phyloP scores from a whole-genome alignment of 2,113 vertebrate genomes.

The Eolophus roseicapilla region DNA sequence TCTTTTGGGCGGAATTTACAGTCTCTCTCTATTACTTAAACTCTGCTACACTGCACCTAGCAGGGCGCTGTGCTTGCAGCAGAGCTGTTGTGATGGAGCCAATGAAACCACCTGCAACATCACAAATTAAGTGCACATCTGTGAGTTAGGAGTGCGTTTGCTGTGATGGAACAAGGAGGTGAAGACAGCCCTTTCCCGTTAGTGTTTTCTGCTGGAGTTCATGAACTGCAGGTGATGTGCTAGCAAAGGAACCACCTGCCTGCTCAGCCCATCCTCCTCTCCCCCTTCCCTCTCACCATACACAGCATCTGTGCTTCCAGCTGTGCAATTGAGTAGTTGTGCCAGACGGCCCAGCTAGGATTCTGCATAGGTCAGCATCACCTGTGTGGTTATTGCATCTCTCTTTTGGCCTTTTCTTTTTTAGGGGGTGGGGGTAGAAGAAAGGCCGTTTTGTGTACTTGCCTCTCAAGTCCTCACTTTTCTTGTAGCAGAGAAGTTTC shows the following conservation, averaged over 20 bases:
- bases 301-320: neutral
- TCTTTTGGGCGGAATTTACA: neutral
- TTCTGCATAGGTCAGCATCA: neutral
- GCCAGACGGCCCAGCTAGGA: neutral
- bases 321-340: neutral
- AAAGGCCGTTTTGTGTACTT: neutral
- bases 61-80: neutral
- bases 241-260: neutral
- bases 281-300: neutral
- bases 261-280: neutral
- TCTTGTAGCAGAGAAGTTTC: neutral
- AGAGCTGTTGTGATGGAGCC: neutral
- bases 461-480: neutral
- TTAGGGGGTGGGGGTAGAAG: accelerated
- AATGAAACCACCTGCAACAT: neutral
- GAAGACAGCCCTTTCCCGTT: neutral
- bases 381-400: neutral
- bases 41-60: too few relatives aligned
- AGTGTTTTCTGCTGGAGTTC: neutral
- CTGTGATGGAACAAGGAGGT: neutral
- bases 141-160: neutral
- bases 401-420: neutral
- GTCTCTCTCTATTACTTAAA: neutral
- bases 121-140: neutral
- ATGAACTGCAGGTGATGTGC: neutral